A percentile compares a stretch with the other conserved stretches of the same genome.
Conservation (phyloP, 2,797 vertebrate genomes). For the Toxotes lorentzi region DNA sequence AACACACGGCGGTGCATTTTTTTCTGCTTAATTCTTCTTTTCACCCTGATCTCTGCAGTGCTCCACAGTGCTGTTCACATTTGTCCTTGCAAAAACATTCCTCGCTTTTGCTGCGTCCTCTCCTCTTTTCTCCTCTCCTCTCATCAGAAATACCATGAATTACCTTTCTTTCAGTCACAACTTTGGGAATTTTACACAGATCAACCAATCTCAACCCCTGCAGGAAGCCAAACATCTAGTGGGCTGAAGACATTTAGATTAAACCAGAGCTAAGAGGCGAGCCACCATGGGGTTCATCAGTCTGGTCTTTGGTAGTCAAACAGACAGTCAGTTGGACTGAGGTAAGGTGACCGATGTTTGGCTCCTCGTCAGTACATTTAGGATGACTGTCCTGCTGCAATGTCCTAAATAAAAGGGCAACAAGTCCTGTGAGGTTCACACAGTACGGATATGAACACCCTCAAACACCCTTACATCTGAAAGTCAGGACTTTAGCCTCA, state of each 20-base stretch:
- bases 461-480: constrained; percentile 15
- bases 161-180: not conserved
- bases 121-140: not conserved
- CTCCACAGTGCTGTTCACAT: constrained; percentile 30
- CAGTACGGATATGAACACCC: not conserved
- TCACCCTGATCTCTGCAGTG: constrained; percentile 44
- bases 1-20: constrained; percentile 38
- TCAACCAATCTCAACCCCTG: not conserved
- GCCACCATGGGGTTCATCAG: not conserved
- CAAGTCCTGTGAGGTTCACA: not conserved
- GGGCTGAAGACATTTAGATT: not conserved
- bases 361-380: not conserved
- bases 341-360: constrained; percentile 5
- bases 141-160: constrained; percentile 2
- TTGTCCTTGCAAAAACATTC: constrained; percentile 48
- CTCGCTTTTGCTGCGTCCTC: constrained; percentile 11
- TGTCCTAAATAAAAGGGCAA: not conserved
- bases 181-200: not conserved
- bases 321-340: not conserved
- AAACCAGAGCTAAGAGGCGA: not conserved
- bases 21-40: constrained; percentile 56
- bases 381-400: constrained; percentile 6
- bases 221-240: not conserved
- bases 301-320: not conserved
- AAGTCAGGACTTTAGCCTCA: constrained; percentile 27